Conservation (phyloP, 2,113 vertebrate species). For the Daphoenositta chrysoptera region DNA sequence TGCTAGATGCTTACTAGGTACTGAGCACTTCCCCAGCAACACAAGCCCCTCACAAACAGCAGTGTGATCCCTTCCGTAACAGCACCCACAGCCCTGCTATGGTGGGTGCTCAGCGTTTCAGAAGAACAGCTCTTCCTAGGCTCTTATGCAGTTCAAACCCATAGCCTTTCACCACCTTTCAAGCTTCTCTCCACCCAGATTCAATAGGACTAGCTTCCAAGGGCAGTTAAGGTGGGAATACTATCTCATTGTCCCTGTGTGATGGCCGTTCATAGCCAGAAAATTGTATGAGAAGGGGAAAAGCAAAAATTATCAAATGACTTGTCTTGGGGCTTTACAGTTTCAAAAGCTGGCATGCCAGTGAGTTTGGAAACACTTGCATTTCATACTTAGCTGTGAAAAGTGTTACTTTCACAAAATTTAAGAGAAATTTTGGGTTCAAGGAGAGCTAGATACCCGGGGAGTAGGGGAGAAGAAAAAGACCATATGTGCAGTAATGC, state of each 20-base stretch:
- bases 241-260: background rate
- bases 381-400: background rate
- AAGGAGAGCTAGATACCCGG: accelerated
- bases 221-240: background rate
- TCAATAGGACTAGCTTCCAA: background rate
- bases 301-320: background rate
- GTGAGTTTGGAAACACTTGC: background rate
- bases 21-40: background rate
- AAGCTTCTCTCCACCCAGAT: background rate
- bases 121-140: background rate
- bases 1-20: background rate
- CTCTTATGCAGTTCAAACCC: background rate
- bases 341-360: background rate
- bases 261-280: background rate
- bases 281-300: background rate
- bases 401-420: background rate
- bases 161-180: background rate
- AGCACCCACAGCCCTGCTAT: background rate
- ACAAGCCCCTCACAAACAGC: background rate
- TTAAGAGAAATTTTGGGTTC: background rate
- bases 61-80: background rate
- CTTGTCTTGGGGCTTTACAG: background rate
- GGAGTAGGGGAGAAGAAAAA: background rate
- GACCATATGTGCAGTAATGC: background rate
- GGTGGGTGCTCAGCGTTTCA: background rate